These are phyloP conservation scores for Actenoides lindsayi DNA, from an alignment of 2,113 vertebrate species.

Conservation along the genomic window DNA sequence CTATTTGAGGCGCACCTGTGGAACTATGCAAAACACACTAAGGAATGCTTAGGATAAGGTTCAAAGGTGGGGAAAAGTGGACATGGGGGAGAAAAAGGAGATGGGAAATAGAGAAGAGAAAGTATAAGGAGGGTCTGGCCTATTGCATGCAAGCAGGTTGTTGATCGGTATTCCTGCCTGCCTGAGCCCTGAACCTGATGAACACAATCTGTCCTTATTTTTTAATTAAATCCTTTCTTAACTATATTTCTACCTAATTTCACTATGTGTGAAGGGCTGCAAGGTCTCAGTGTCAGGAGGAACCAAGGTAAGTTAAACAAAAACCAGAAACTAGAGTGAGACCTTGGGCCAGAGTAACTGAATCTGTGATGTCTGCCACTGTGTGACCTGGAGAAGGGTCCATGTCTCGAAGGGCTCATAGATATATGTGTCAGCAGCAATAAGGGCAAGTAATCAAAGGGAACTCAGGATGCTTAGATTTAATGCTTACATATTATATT, in stretches of 20 bases:
- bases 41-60: neutral
- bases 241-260: neutral
- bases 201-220: neutral
- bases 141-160: neutral
- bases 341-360: neutral
- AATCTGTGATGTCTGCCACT: neutral
- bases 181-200: neutral
- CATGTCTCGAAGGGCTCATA: neutral
- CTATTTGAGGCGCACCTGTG: neutral
- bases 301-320: neutral
- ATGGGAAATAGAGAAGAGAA: neutral
- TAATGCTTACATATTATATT: neutral
- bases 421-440: no score
- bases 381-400: neutral
- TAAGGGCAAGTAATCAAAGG: neutral
- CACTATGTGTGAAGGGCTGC: neutral
- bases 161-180: rapidly evolving
- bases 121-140: neutral
- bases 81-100: neutral
- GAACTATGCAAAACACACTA: neutral
- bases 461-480: neutral
- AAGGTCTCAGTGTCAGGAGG: neutral
- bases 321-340: neutral
- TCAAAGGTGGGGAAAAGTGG: neutral
- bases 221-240: neutral